Base-by-base conservation (phyloP, 2,797 vertebrate genomes). In the Brachyrhaphis roseni region DNA sequence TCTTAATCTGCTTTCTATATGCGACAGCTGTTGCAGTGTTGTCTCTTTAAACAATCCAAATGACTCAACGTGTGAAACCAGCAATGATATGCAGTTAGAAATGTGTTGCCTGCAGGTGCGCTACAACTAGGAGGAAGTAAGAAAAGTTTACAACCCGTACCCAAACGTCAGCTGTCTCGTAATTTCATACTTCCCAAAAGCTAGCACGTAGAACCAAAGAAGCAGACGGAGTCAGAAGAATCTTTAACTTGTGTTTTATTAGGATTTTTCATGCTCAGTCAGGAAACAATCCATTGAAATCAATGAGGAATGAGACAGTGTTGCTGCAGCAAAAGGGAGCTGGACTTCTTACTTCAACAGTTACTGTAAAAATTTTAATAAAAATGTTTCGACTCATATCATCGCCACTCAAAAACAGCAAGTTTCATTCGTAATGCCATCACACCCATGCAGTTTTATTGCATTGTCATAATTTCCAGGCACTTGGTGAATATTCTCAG, bases 401-500 rank as follows among this genome's bases (percentile, higher is more conserved):
- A 89, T 87, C 82, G n/a, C 12, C 55, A 86, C 79, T 87, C 78
- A 75, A 15, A 71, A 71, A n/a, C 66, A 51, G 53, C 74, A 72
- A 73, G 82, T 68, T 89, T 91, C 89, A 86, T 88, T 92, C 77
- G 72, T 92, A 90, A 92, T 90, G 86, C 88, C 87, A 76, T 89
- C 77, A 90, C 75, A 82, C 81, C 84, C 75, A 76, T 89, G 86
- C 87, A 88, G 77, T 81, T 77, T 51, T 47, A 72, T 89, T 90
- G 91, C 92, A 93, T 90, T 90, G 87, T 66, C 82, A 79, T 75
- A 78, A 83, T 75, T 80, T 76, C 77, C 74, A 93, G 94, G 94
- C 94, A 95, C 94, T 94, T 95, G 75, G 90, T 93, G 93, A 91
- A 80, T 83, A 80, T 86, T 90, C 84, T 90, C 87, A 77, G 87